Percentiles rank a stretch among this genome's conserved stretches.
Conservation (phyloP, 1,140 invertebrate genomes). For the Hycleus cichorii region DNA sequence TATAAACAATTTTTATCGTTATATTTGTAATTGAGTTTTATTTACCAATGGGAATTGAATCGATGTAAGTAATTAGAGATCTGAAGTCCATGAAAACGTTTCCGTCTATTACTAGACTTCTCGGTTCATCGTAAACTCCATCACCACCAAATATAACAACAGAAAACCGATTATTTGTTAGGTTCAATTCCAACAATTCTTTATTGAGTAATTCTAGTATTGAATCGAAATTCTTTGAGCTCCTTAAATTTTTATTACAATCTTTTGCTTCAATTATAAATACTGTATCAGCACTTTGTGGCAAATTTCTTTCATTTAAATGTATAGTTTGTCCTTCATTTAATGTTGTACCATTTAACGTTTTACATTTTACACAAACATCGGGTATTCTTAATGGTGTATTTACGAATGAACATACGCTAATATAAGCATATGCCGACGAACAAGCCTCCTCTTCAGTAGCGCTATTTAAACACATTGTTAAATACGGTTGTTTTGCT, state of each 20-base stretch:
- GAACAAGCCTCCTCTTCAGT: conserved; percentile 58
- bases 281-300: conserved; percentile 70
- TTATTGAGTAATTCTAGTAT: conserved; percentile 58
- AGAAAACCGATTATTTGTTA: conserved; percentile 61
- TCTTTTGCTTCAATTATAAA: conserved; percentile 80
- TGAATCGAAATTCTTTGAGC: conserved; percentile 57
- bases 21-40: background rate
- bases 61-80: conserved; percentile 53
- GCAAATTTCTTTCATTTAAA: conserved; percentile 45
- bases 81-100: conserved; percentile 55
- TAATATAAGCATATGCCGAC: conserved; percentile 68
- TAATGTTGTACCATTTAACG: conserved; percentile 56
- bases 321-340: conserved; percentile 63
- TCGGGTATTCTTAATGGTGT: conserved; percentile 71
- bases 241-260: conserved; percentile 64
- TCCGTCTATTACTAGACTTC: conserved; percentile 59
- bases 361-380: conserved; percentile 65
- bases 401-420: conserved; percentile 63
- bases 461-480: conserved; percentile 52
- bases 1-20: background rate
- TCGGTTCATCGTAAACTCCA: conserved; percentile 60
- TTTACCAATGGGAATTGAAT: conserved; percentile 54
- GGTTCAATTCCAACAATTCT: conserved; percentile 53
- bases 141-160: conserved; percentile 73
- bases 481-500: conserved; percentile 52